Conservation (phyloP, 2,113 vertebrate species). For the Seriola aureovittata region DNA sequence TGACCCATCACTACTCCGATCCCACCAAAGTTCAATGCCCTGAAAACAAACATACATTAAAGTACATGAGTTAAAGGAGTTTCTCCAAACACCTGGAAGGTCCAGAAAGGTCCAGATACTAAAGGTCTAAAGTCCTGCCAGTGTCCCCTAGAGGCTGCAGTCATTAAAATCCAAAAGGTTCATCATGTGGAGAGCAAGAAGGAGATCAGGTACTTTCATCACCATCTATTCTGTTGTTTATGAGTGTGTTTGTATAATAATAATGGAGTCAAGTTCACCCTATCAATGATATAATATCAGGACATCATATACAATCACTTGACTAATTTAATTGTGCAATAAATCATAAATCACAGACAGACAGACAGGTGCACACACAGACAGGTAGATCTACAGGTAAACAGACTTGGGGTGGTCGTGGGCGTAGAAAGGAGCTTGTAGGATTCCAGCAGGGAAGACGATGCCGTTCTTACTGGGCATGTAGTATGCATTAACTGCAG, state of each 20-base stretch:
- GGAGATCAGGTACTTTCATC: not conserved
- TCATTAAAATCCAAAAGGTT: too few relatives aligned
- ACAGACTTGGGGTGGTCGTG: slow-evolving; percentile 95
- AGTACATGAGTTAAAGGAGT: not conserved
- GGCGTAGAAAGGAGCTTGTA: slow-evolving; percentile 98
- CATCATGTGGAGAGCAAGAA: too few relatives aligned
- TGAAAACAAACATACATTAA: slow-evolving; percentile 64
- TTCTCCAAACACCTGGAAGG: not conserved
- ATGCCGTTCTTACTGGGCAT: slow-evolving; percentile 98
- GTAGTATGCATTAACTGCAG: slow-evolving; percentile 98
- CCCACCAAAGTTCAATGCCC: slow-evolving; percentile 97
- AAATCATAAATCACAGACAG: not conserved
- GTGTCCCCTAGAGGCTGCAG: not conserved
- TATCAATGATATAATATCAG: too few relatives aligned
- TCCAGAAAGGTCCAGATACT: not conserved
- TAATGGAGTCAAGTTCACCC: not conserved
- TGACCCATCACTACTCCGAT: slow-evolving; percentile 99
- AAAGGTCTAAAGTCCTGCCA: not conserved
- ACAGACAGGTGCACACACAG: slow-evolving; percentile 1
- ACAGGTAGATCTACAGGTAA: slow-evolving; percentile 35
- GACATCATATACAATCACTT: too few relatives aligned
- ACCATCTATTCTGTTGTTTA: not conserved
- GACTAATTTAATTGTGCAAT: too few relatives aligned
- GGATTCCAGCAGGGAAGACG: slow-evolving; percentile 96
- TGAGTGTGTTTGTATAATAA: too few relatives aligned